Evolutionary conservation across 2,797 vertebrate species (phyloP).

Genomic region (Poliocrania exsul): DNA sequence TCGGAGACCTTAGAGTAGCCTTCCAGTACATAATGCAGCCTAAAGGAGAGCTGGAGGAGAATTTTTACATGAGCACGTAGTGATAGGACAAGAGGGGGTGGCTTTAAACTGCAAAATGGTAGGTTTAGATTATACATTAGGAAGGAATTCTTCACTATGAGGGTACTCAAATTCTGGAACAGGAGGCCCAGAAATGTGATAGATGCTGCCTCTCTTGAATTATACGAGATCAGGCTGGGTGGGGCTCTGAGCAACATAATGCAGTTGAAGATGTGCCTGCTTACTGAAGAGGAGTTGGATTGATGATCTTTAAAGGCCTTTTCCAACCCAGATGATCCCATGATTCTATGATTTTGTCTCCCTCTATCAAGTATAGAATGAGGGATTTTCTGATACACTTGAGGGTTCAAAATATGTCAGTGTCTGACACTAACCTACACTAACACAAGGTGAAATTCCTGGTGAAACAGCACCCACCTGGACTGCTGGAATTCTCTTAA

Average conservation of each 20-base stretch:
- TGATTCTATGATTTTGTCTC: not conserved
- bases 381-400: not conserved
- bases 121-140: not conserved
- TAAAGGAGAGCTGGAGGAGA: not conserved
- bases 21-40: not conserved
- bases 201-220: not conserved
- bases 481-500: not conserved
- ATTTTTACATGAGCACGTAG: not conserved
- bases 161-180: not conserved
- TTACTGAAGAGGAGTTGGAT: not conserved
- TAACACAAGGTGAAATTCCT: fast-evolving
- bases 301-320: not conserved
- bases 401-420: not conserved
- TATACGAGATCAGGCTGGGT: not conserved
- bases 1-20: not conserved
- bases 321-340: not conserved
- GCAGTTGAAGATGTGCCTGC: not conserved
- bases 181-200: not conserved
- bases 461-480: not conserved
- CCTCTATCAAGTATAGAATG: not conserved
- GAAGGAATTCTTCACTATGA: not conserved
- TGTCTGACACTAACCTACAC: not conserved
- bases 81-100: not conserved
- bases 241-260: not conserved
- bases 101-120: not conserved